Evolutionary conservation across 2,797 vertebrate genomes (phyloP).

Genomic region (Falco berigora): DNA sequence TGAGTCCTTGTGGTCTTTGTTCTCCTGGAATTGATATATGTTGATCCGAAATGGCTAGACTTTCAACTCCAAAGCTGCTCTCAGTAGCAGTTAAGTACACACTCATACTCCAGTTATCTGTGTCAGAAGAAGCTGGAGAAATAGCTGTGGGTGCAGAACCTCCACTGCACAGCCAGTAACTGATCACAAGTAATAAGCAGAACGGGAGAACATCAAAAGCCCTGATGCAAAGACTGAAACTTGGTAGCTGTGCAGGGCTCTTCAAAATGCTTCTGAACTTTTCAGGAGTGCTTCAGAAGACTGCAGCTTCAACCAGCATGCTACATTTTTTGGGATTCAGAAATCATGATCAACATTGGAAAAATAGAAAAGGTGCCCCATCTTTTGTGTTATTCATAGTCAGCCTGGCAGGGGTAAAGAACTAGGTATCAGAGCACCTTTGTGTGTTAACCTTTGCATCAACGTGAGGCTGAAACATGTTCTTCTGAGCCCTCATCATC

Average conservation of each 20-base stretch:
- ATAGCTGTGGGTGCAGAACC: neutral
- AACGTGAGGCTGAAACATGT: neutral
- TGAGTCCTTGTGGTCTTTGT: neutral
- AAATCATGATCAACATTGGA: neutral
- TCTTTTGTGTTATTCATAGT: neutral
- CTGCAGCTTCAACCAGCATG: neutral
- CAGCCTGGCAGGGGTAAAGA: neutral
- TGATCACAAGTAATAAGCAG: neutral
- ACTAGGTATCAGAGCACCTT: neutral
- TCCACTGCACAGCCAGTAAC: neutral
- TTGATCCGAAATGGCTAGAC: neutral
- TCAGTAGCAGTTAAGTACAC: neutral
- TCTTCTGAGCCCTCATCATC: neutral
- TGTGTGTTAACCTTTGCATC: neutral
- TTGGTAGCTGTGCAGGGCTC: neutral
- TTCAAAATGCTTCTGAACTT: neutral
- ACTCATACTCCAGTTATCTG: neutral
- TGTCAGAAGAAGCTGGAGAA: neutral
- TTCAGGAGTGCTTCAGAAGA: neutral
- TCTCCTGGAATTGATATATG: neutral
- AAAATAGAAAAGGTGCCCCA: neutral
- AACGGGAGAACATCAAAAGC: neutral
- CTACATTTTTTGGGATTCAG: neutral
- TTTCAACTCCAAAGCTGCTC: neutral
- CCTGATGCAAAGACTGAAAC: neutral